phyloP scores from a whole-genome alignment of 2,113 vertebrate species.

The Corythornis vintsioides region DNA sequence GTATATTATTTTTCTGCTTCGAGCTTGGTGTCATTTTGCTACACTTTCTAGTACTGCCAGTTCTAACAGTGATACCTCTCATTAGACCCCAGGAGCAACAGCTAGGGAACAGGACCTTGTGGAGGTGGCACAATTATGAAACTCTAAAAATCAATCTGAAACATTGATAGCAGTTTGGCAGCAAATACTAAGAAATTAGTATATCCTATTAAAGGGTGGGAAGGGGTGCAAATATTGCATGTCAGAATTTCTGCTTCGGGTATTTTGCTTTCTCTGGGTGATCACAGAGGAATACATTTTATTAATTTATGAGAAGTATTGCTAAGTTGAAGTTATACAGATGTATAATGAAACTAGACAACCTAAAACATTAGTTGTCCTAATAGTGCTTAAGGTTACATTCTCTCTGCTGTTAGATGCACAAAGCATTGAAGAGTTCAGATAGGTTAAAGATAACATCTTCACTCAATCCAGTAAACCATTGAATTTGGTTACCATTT shows the following conservation, averaged over 20 bases:
- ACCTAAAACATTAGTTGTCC: background rate
- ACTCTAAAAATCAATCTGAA: conserved; percentile 4
- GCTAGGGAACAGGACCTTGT: background rate
- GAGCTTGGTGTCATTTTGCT: background rate
- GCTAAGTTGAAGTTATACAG: background rate
- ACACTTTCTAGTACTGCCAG: background rate
- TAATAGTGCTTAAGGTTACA: background rate
- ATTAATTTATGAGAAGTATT: background rate
- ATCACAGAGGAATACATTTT: background rate
- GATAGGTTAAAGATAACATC: background rate
- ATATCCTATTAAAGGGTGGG: background rate
- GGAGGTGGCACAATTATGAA: background rate
- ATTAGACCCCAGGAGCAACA: background rate
- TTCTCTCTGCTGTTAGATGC: background rate
- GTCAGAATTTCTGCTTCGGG: background rate
- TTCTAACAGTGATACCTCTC: background rate
- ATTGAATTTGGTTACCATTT: background rate
- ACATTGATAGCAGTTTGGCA: background rate
- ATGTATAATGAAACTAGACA: background rate
- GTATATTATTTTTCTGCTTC: background rate
- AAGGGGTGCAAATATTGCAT: background rate
- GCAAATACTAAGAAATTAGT: background rate
- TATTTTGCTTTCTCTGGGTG: background rate
- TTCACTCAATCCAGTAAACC: background rate
- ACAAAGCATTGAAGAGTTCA: background rate